Percentiles rank a stretch among this genome's conserved stretches.
phyloP scores from a whole-genome alignment of 2,797 vertebrate species.

The Pelochelys cantorii region DNA sequence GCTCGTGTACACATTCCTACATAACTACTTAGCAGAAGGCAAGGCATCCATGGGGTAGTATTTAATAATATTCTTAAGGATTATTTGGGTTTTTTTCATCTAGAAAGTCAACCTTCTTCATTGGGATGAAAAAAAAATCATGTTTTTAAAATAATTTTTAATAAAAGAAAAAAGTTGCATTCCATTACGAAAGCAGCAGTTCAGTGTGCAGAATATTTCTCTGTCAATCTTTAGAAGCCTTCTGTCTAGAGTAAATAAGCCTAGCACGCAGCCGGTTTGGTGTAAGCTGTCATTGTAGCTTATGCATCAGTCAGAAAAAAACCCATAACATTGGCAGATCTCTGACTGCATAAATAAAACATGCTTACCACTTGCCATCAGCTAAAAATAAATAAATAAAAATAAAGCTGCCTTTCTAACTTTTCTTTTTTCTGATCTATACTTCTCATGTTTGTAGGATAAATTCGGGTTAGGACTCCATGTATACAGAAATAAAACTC shows the following conservation, averaged over 20 bases:
- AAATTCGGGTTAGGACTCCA: not conserved
- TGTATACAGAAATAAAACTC: slow-evolving; percentile 17
- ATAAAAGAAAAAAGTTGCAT: slow-evolving; percentile 41
- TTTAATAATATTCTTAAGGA: not conserved
- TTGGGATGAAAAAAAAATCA: not conserved
- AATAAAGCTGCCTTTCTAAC: slow-evolving; percentile 5
- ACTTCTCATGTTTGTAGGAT: not conserved
- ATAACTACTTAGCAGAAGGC: accelerated
- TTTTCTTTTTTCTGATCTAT: not conserved
- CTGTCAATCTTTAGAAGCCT: slow-evolving; percentile 2
- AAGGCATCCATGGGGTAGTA: not conserved
- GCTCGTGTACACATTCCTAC: not conserved
- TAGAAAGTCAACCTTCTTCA: not conserved
- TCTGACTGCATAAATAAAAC: slow-evolving; percentile 74
- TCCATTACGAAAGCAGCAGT: slow-evolving; percentile 19
- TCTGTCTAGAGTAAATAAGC: slow-evolving; percentile 54
- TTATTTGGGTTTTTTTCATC: not conserved
- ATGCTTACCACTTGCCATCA: slow-evolving; percentile 67
- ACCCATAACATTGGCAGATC: slow-evolving; percentile 35
- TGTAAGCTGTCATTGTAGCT: slow-evolving; percentile 64
- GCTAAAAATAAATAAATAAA: slow-evolving; percentile 16
- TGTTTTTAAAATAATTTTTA: not conserved
- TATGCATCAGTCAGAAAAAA: slow-evolving; percentile 60
- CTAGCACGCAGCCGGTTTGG: not conserved
- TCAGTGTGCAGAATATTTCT: slow-evolving; percentile 49